Evolutionary conservation across 2,797 vertebrate genomes (phyloP), one percentile per base, ranked within the genome.

Genomic region (Clarias pachynema): DNA sequence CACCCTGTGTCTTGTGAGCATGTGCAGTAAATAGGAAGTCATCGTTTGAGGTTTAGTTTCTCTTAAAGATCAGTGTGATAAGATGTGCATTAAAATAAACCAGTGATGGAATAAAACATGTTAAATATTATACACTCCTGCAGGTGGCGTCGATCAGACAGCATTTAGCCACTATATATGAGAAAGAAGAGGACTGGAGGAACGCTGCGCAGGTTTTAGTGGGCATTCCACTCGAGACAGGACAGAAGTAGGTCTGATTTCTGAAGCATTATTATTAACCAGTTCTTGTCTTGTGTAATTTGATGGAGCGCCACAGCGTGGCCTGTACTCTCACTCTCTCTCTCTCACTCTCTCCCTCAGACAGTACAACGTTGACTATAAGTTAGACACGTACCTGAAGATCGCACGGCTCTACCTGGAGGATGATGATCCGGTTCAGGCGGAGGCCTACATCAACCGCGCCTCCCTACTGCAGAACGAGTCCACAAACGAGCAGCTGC

Each of bases 91-190:
- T 10, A 31, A 34, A 15, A 37, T 60, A 34, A 37, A 4, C 20
- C 56, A 22, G 59, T 26, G 77, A 9, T 80, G 8, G 6, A n/a
- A n/a, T 78, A 14, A 77, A 34, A 9, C 4, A 5, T 20, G 10
- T n/a, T 16, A 44, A 44, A 20, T 31, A 16, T 29, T 22, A 34
- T 5, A 63, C 18, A 0, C 15, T 59, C 66, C 86, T 87, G 63
- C 89, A 99, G 98, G 98, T 99, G 12, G 98, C 98, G 82, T 99
- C 98, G n/a, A 98, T 99, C 93, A 96, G 98, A 91, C 98, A 99
- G 90, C 98, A 99, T 92, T 95, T 99, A 91, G 97, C 98, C 84
- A 97, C 97, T 31, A 99, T 99, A 92, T 99, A 99, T 93, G 97
- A 99, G 91, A 99, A 99, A 83, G 98, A 99, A 89, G 98, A 99